Base-by-base conservation (phyloP, 2,888 invertebrate species). In the Leucophora obtusa region DNA sequence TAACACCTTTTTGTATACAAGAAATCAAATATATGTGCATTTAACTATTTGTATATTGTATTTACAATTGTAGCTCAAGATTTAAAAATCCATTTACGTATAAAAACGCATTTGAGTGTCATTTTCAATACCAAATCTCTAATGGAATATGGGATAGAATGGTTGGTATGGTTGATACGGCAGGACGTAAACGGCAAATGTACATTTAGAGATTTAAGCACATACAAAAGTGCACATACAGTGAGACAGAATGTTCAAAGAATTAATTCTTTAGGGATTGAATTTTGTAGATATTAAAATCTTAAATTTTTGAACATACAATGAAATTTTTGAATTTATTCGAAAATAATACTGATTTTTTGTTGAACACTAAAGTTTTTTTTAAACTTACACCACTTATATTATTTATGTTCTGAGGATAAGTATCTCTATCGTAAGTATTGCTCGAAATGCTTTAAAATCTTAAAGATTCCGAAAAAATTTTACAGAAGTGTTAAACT, bases 91-190 rank as follows among this genome's bases (percentile, higher is more conserved):
- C 43, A 60, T 60, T 60, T 60, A 60, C 43, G 38, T 38, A 38
- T 38, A 38, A 62, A 28, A 62, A 71, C 47, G 18, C 14, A 58
- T 58, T 38, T 63, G 18, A 76, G 69, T 70, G 59, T 70, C 58
- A 70, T 58, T 59, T 70, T 54, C 33, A 53, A 70, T 70, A 59
- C 21, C 38, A 65, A 70, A 65, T 70, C 58, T 58, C 24, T 65
- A 51, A 70, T 70, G 69, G 70, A 70, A 65, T n/a, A 47, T 47
- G 38, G 38, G 1, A 38, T 38, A n/a, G 43, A 47, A 47, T n/a
- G n/a, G 14, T 47, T n/a, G 43, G 15, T 7, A 47, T 47, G n/a
- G 14, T 47, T n/a, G 43, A 3, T 7, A 47, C n/a, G 14, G 43
- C 43, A 47, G n/a, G 43, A 47, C 43, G 43, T 14, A 47, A 38